Evolutionary conservation across 2,888 invertebrate species (phyloP), one percentile per base, ranked within the genome.

Genomic region (Automeris io): DNA sequence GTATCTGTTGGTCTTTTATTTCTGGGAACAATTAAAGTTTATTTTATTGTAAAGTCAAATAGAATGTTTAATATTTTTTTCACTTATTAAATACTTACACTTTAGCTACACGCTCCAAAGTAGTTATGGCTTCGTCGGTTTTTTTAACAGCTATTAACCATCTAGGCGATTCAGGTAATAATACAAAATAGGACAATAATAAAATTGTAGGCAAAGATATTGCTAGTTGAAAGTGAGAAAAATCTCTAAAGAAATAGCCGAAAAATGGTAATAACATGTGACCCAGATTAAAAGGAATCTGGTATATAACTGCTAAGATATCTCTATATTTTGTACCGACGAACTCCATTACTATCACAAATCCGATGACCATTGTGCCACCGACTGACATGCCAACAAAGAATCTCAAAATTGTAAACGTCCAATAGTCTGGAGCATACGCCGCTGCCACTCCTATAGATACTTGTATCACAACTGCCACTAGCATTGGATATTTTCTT

Each of bases 91-190:
- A 45, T 39, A 71, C 82, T 76, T 55, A 87, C 65, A 68, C 54
- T 60, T 82, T 88, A 2, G 93, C 94, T 1, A 91, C 91, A 43
- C 87, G 89, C 61, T 91, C 89, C 42, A 95, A 70, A 7, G 93
- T 77, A 37, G 65, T 60, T 2, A 92, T 81, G 0, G 94, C 92
- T 38, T 90, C 79, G n/a, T 91, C 91, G 29, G 90, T 86, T 45
- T 88, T 87, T 2, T 92, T 93, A 2, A 91, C 89, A 8, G 92
- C 91, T 42, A 94, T 82, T 16, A 95, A 81, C 94, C 94, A 95
- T 45, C 95, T 88, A 0, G 95, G 93, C 1, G 94, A 93, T 73
- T 95, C 95, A 0, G 94, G 93, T 9, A 94, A 67, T 19, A 93
- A 61, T 82, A 91, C 90, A 57, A 91, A 90, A 54, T 92, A 93